These are phyloP conservation scores for Allophyes oxyacanthae DNA, from an alignment of 2,888 invertebrate genomes.

Conservation along the genomic window DNA sequence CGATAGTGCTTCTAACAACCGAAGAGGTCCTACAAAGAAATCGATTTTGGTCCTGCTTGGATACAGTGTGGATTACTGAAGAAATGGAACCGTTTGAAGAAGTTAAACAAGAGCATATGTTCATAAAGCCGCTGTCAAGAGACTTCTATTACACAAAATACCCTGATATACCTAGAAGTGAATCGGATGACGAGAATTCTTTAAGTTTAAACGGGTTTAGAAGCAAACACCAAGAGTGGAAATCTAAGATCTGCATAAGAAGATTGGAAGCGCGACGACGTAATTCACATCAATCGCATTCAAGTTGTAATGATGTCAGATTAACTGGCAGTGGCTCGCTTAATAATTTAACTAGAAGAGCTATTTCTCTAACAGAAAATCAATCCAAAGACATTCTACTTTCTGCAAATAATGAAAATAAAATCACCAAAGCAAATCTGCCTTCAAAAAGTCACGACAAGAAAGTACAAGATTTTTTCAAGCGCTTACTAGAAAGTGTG, in stretches of 20 bases:
- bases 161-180: constrained; percentile 83
- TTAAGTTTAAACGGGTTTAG: constrained; percentile 76
- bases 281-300: constrained; percentile 60
- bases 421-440: constrained; percentile 24
- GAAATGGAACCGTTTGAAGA: constrained; percentile 85
- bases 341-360: constrained; percentile 62
- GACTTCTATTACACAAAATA: constrained; percentile 80
- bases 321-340: constrained; percentile 59
- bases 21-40: constrained; percentile 83
- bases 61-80: constrained; percentile 78
- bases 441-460: constrained; percentile 64
- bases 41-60: constrained; percentile 80
- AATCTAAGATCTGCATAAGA: constrained; percentile 74
- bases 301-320: constrained; percentile 61
- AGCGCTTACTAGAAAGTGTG: constrained; percentile 72
- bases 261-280: constrained; percentile 69
- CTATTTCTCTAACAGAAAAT: constrained; percentile 61
- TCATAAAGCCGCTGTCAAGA: constrained; percentile 77
- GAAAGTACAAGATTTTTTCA: constrained; percentile 73
- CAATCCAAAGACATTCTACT: constrained; percentile 15
- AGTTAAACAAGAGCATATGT: constrained; percentile 75
- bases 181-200: constrained; percentile 83
- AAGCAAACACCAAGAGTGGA: constrained; percentile 79
- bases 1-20: constrained; percentile 78
- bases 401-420: neutral